These are phyloP conservation scores for Smittia aterrima DNA, from an alignment of 2,888 invertebrate species.

Conservation along the genomic window DNA sequence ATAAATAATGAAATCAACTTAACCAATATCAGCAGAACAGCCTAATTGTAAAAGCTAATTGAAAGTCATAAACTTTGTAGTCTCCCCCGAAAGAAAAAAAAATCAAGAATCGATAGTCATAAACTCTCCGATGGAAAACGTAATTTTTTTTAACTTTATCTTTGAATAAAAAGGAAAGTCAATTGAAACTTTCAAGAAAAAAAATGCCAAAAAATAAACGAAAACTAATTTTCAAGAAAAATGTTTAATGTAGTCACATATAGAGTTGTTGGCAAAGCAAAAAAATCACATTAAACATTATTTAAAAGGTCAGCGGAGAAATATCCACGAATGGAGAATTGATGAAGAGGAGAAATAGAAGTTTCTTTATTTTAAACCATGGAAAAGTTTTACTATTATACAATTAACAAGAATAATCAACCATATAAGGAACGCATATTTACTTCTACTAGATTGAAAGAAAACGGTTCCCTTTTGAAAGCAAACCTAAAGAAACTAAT, in stretches of 20 bases:
- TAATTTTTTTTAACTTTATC: neutral
- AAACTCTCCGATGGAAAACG: neutral
- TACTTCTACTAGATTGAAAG: constrained; percentile 36
- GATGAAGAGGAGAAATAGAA: neutral
- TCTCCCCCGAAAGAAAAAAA: constrained; percentile 8
- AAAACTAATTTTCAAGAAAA: constrained; percentile 17
- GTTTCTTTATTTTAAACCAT: constrained; percentile 24
- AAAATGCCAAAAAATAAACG: constrained; percentile 21
- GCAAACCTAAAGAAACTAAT: constrained; percentile 14
- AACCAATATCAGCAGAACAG: constrained; percentile 10
- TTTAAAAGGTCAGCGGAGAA: too few species aligned
- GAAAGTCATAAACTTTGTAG: constrained; percentile 17
- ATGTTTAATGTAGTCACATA: neutral
- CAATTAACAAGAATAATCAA: constrained; percentile 31
- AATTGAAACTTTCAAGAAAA: neutral
- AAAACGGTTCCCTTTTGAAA: constrained; percentile 28
- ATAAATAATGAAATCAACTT: neutral
- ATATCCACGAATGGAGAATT: too few species aligned
- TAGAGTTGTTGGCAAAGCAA: too few species aligned
- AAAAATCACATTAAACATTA: too few species aligned
- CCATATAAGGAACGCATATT: constrained; percentile 35
- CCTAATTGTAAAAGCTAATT: constrained; percentile 40
- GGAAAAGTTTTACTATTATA: constrained; percentile 27
- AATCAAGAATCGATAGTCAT: neutral
- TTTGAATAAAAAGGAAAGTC: constrained; percentile 1